Conservation (phyloP, 2,888 invertebrate species). For the Drosophila cognata region DNA sequence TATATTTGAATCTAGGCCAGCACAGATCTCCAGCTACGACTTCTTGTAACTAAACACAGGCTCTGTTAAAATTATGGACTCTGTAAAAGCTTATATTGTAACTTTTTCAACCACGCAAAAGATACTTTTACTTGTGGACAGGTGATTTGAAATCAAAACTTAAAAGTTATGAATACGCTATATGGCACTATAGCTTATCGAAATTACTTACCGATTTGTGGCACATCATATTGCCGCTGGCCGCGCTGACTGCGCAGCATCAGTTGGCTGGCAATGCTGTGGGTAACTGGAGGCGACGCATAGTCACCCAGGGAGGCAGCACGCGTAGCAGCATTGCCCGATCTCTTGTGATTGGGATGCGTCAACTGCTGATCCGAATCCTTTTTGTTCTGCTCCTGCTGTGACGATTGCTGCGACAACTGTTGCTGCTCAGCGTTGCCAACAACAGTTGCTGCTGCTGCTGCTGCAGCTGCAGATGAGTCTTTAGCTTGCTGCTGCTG, state of each 20-base stretch:
- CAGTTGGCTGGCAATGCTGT: constrained; percentile 90
- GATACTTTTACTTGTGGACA: background rate
- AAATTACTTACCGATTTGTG: constrained; percentile 91
- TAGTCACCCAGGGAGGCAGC: constrained; percentile 55
- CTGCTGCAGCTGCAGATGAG: constrained; percentile 12
- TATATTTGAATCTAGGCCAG: background rate
- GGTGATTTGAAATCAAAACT: background rate
- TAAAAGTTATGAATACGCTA: background rate
- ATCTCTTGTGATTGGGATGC: constrained; percentile 83
- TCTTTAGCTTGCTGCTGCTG: constrained; percentile 26
- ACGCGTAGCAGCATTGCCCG: constrained; percentile 63
- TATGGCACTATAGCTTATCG: background rate
- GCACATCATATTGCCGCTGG: constrained; percentile 92
- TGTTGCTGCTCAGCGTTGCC: constrained; percentile 25
- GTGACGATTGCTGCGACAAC: constrained; percentile 29
- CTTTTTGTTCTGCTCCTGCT: constrained; percentile 63
- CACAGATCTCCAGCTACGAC: too few species aligned
- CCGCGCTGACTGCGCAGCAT: constrained; percentile 92
- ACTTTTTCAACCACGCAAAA: background rate
- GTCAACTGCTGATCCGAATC: constrained; percentile 66
- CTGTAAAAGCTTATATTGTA: background rate
- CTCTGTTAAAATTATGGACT: background rate
- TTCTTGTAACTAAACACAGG: background rate
- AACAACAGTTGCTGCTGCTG: constrained; percentile 22
- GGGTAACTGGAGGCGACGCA: constrained; percentile 84